A percentile compares a stretch with the other conserved stretches of the same genome.
Evolutionary conservation across 2,113 vertebrate genomes (phyloP).

Genomic region (Sialia sialis): DNA sequence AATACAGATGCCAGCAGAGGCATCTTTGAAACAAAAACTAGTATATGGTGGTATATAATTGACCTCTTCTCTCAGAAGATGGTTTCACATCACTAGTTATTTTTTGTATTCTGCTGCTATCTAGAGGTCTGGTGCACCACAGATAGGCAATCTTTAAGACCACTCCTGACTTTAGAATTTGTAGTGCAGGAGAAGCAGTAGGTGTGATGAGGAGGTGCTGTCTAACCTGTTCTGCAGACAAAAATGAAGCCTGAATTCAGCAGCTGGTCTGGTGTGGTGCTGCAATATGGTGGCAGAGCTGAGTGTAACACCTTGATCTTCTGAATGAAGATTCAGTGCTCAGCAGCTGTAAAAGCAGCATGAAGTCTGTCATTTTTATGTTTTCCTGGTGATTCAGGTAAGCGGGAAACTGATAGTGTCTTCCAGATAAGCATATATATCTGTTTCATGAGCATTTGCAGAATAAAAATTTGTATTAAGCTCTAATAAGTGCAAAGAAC

Average conservation of each 20-base stretch:
- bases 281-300: not conserved
- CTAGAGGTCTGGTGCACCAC: not conserved
- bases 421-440: not conserved
- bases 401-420: not conserved
- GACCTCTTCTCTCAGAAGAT: not conserved
- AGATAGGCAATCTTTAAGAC: not conserved
- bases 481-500: not conserved
- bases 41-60: not conserved
- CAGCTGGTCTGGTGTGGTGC: not conserved
- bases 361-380: not conserved
- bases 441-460: not conserved
- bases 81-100: not conserved
- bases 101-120: conserved; percentile 44
- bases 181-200: not conserved
- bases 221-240: not conserved
- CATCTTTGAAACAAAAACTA: not conserved
- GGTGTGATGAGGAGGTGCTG: not conserved
- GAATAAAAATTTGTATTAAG: not conserved
- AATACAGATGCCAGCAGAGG: not conserved
- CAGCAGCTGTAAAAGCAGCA: not conserved
- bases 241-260: not conserved
- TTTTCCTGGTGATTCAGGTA: not conserved
- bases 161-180: not conserved
- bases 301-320: not conserved
- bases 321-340: not conserved